Conservation (phyloP, 1,140 invertebrate species). For the Cotesia glomerata region DNA sequence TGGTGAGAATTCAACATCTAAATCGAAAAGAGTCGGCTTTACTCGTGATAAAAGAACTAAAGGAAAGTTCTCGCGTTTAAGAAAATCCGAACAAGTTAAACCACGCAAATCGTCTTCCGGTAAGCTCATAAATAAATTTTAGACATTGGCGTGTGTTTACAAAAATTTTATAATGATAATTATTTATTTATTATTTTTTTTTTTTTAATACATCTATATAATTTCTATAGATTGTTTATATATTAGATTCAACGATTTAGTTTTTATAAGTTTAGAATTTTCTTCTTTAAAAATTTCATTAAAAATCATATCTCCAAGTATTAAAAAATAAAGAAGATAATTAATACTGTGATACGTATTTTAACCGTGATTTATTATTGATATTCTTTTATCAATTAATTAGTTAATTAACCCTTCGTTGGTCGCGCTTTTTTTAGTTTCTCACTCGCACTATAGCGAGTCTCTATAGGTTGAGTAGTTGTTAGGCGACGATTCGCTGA, state of each 20-base stretch:
- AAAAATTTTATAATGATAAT: neutral
- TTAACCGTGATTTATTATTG: too few relatives aligned
- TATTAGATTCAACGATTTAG: too few relatives aligned
- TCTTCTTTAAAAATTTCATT: too few relatives aligned
- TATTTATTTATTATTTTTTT: neutral
- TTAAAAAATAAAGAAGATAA: neutral
- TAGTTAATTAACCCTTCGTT: too few relatives aligned
- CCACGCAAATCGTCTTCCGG: conserved; percentile 40
- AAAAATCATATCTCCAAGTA: too few relatives aligned
- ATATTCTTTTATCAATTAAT: too few relatives aligned
- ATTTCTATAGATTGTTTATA: too few relatives aligned
- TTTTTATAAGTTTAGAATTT: neutral
- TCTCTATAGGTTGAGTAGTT: too few relatives aligned
- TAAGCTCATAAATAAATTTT: conserved; percentile 22
- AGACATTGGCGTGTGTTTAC: neutral
- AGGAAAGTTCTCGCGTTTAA: conserved; percentile 25
- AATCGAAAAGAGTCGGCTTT: conserved; percentile 19
- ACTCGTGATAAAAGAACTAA: conserved; percentile 42
- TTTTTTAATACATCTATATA: too few relatives aligned
- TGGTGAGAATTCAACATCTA: conserved; percentile 3
- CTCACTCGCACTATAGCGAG: too few relatives aligned
- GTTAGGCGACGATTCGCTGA: too few relatives aligned
- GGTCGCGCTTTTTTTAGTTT: too few relatives aligned
- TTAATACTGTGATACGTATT: neutral
- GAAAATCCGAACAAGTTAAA: conserved; percentile 38